These are phyloP conservation scores for Abrostola triplasia DNA, from an alignment of 2,888 invertebrate species.

Conservation along the genomic window DNA sequence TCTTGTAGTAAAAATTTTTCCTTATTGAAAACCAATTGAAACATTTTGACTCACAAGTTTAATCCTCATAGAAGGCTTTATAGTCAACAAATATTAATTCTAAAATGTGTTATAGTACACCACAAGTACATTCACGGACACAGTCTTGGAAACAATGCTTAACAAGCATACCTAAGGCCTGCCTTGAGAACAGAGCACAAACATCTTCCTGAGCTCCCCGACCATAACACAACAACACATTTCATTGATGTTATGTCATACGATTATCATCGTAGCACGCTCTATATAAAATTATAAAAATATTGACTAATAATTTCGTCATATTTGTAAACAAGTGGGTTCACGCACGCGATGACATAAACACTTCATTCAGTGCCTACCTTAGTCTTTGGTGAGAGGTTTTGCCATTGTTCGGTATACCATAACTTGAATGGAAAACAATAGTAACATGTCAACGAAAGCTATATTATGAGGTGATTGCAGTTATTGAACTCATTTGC, in stretches of 20 bases:
- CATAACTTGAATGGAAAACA: slow-evolving; percentile 42
- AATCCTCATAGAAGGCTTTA: no score
- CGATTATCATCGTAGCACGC: slow-evolving; percentile 46
- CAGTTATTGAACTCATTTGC: slow-evolving; percentile 65
- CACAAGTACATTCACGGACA: no score
- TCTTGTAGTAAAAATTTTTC: no score
- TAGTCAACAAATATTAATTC: no score
- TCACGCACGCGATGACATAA: slow-evolving; percentile 55
- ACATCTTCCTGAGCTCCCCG: not conserved
- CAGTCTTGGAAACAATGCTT: no score
- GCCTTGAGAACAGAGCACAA: not conserved
- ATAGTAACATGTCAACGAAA: slow-evolving; percentile 34
- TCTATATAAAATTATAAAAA: slow-evolving; percentile 56
- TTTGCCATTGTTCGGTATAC: slow-evolving; percentile 32
- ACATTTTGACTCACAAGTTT: no score
- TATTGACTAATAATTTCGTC: slow-evolving; percentile 63
- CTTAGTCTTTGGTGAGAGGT: slow-evolving; percentile 14
- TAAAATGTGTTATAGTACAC: no score
- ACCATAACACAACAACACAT: slow-evolving; percentile 26
- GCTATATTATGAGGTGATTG: slow-evolving; percentile 60
- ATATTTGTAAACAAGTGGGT: slow-evolving; percentile 71
- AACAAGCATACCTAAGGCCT: no score
- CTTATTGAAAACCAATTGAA: no score
- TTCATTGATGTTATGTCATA: slow-evolving; percentile 38
- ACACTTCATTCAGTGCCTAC: slow-evolving; percentile 28